These are phyloP conservation scores for Eupelmus urozonus DNA, from an alignment of 2,888 invertebrate species.

Conservation along the genomic window DNA sequence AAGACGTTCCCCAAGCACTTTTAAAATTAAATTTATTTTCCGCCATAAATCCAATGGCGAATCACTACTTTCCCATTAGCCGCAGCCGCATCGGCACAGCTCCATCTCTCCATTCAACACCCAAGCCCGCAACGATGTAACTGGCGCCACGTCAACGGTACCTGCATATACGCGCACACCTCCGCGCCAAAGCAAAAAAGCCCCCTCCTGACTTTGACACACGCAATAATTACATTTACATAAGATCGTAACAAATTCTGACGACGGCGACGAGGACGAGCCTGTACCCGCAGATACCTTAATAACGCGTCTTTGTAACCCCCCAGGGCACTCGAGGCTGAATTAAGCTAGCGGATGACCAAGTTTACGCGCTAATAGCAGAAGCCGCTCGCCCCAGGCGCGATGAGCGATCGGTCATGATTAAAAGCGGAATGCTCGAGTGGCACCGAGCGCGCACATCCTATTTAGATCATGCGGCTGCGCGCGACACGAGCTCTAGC, in stretches of 20 bases:
- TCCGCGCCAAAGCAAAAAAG: too few species aligned
- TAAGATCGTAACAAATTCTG: background rate
- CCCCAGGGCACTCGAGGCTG: background rate
- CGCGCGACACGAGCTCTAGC: conserved; percentile 10
- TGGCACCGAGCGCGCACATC: background rate
- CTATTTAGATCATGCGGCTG: conserved; percentile 20
- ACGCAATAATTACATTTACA: conserved; percentile 36
- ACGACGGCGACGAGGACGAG: background rate
- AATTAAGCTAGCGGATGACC: conserved; percentile 21
- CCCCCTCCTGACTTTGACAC: background rate
- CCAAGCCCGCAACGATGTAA: too few species aligned
- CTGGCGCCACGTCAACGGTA: too few species aligned
- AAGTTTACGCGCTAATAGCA: conserved; percentile 15
- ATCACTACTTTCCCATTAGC: too few species aligned
- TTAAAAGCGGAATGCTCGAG: background rate
- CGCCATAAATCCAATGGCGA: too few species aligned
- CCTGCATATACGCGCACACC: background rate
- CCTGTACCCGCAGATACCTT: background rate
- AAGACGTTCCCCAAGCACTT: too few species aligned
- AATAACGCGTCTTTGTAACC: background rate
- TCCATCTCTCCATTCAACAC: too few species aligned
- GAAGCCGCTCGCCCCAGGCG: background rate
- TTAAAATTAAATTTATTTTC: too few species aligned
- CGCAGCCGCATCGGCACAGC: too few species aligned
- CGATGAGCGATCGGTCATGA: background rate